Conservation (phyloP, 2,113 vertebrate species). For the Stegastes partitus region DNA sequence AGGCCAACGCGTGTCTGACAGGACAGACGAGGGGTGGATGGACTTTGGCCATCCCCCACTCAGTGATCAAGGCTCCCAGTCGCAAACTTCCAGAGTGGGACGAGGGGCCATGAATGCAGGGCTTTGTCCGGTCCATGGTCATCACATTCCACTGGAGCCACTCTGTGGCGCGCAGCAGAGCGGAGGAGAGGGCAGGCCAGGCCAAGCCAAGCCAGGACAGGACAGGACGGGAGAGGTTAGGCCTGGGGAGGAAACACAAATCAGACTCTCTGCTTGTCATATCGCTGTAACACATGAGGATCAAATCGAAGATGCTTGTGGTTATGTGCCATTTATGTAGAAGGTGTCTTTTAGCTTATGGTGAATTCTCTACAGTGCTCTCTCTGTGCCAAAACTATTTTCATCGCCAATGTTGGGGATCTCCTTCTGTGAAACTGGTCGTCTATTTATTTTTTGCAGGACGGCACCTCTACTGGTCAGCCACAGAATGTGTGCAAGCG, state of each 20-base stretch:
- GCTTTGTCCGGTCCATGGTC: slow-evolving; percentile 84
- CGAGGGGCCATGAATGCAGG: slow-evolving; percentile 79
- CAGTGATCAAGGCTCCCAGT: slow-evolving; percentile 74
- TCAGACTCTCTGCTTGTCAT: slow-evolving; percentile 25
- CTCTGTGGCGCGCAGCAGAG: slow-evolving; percentile 77
- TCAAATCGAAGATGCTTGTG: slow-evolving; percentile 2
- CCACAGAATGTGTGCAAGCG: not conserved
- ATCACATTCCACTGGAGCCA: slow-evolving; percentile 88
- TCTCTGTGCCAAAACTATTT: not conserved
- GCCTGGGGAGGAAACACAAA: slow-evolving; percentile 35
- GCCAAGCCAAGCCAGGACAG: slow-evolving; percentile 35
- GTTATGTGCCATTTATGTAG: not conserved
- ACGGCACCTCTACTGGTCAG: slow-evolving; percentile 37
- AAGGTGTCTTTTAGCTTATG: not conserved
- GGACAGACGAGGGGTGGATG: slow-evolving; percentile 60
- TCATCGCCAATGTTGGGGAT: not conserved
- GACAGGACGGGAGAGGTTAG: slow-evolving; percentile 36
- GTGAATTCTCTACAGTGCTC: not conserved
- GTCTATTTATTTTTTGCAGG: not conserved
- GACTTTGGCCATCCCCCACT: slow-evolving; percentile 53
- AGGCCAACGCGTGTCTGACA: slow-evolving; percentile 55
- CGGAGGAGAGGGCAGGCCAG: slow-evolving; percentile 73
- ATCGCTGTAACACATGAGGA: not conserved
- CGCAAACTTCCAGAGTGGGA: slow-evolving; percentile 76
- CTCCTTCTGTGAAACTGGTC: not conserved